Conservation (phyloP, 2,113 vertebrate species). For the Phyllostomus discolor region DNA sequence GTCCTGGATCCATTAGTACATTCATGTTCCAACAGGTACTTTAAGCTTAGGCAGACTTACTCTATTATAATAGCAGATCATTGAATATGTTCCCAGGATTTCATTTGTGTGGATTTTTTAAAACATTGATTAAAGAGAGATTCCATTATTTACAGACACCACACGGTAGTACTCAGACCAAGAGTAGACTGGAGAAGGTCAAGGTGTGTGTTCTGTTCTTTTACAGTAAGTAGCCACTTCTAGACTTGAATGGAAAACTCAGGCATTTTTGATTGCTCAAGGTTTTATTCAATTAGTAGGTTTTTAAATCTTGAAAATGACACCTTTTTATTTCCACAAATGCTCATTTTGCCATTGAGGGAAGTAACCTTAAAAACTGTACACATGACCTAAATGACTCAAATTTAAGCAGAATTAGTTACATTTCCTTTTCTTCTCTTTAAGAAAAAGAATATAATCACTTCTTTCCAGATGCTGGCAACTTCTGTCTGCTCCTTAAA, state of each 20-base stretch:
- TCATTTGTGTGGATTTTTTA: not conserved
- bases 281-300: not conserved
- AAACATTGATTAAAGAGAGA: not conserved
- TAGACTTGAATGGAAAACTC: not conserved
- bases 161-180: not conserved
- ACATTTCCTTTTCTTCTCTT: slow-evolving; percentile 37
- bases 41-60: not conserved
- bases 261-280: slow-evolving; percentile 2
- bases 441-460: not conserved
- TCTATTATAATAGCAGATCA: not conserved
- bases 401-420: slow-evolving; percentile 49
- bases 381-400: slow-evolving; percentile 17
- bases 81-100: not conserved
- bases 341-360: slow-evolving; percentile 28
- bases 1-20: not conserved
- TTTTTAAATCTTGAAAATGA: slow-evolving; percentile 46
- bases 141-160: not conserved
- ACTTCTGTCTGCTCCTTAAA: not conserved
- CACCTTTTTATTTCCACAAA: slow-evolving; percentile 50
- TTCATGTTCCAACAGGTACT: not conserved
- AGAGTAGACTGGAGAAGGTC: not conserved
- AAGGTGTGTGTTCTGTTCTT: not conserved
- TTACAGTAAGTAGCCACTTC: not conserved
- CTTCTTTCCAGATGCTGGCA: not conserved
- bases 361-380: slow-evolving; percentile 55